Base-by-base conservation (phyloP, 2,888 invertebrate species). In the Caradrina clavipalpis region DNA sequence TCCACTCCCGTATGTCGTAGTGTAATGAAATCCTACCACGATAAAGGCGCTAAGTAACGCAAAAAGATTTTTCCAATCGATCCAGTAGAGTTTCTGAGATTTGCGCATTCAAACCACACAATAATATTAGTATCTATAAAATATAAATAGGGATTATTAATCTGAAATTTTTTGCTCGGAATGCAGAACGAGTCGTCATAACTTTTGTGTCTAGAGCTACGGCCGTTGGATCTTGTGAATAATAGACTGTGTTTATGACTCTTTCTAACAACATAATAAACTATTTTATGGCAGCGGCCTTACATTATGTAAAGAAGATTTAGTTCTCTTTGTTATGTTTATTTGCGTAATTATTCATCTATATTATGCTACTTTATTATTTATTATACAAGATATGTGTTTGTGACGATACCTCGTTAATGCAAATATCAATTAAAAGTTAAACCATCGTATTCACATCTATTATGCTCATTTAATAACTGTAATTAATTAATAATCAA, bases 221-320 rank as follows among this genome's bases (percentile, higher is more conserved):
- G 22, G 50, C 19, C 19, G 19, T 31, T 15, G 42, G 19, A 26
- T 80, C 49, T 67, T 60, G 53, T 57, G 45, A 66, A 75, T 56
- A 59, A 39, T 65, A 55, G 19, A 22, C 15, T 13, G 35, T 53
- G 21, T 62, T 53, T 56, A 74, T 26, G 51, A 49, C 39, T 58
- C 21, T 65, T 58, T 74, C 22, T 53, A 49, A 47, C 39, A 71
- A 59, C 67, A 66, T 53, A 56, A 55, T 74, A 74, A 51, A 57
- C 59, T 26, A n/a, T 57, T 57, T 60, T 60, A 80, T 80, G 35
- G 42, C 42, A 21, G 21, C 31, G 59, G 26, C 60, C 35, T 49
- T 19, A 73, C 26, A 22, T 78, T 58, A 45, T 78, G 42, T 78
- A 57, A 51, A 57, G 31, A 73, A 47, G 55, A 51, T 51, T 73